Evolutionary conservation across 2,888 invertebrate genomes (phyloP).

Genomic region (Tenthredo distinguenda): DNA sequence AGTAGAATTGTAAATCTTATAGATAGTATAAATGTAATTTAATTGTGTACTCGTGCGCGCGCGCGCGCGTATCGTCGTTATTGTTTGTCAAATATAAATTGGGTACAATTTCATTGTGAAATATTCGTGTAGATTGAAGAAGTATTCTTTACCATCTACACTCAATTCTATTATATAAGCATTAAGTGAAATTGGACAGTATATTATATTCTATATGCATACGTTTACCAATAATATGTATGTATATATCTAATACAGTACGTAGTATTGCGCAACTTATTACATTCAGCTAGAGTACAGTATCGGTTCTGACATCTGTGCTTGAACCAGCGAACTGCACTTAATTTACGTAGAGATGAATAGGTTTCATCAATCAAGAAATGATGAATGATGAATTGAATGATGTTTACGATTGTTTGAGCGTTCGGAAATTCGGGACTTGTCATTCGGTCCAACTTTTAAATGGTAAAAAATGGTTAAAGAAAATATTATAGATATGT

Average conservation of each 20-base stretch:
- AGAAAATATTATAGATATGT: not conserved
- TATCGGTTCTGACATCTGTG: slow-evolving; percentile 32
- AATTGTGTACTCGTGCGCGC: not conserved
- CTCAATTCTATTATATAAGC: not conserved
- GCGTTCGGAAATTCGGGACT: not conserved
- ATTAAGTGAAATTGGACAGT: not conserved
- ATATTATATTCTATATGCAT: not conserved
- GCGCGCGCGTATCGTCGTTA: not conserved
- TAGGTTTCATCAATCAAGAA: not conserved
- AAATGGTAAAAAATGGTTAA: not conserved
- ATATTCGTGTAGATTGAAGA: not conserved
- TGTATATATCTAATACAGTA: not conserved
- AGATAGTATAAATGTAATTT: not conserved
- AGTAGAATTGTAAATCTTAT: not conserved
- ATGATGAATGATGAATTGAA: not conserved
- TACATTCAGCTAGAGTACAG: not conserved
- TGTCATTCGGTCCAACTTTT: not conserved
- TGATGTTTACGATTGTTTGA: not conserved
- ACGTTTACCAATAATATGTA: not conserved
- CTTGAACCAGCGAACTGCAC: not conserved
- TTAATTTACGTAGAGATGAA: not conserved
- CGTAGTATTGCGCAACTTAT: not conserved
- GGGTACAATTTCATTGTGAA: not conserved
- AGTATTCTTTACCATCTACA: slow-evolving; percentile 1
- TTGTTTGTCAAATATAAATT: slow-evolving; percentile 21